These are phyloP conservation scores for Turritopsis rubra DNA, from an alignment of 30 jellyfish, hydroid and myxozoan species.

Conservation along the genomic window DNA sequence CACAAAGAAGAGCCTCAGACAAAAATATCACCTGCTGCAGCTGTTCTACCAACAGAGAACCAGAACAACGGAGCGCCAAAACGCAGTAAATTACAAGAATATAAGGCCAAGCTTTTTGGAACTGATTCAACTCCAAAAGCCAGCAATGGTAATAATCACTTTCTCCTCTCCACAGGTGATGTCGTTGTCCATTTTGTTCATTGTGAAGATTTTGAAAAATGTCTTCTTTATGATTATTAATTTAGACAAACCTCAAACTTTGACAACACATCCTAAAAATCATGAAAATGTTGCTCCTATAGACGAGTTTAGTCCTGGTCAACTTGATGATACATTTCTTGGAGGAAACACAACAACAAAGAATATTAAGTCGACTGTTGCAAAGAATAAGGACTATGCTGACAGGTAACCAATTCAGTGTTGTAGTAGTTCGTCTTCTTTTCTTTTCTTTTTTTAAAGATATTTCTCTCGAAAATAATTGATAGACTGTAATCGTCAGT, in stretches of 20 bases:
- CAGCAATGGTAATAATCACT: neutral
- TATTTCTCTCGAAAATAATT: too few relatives aligned
- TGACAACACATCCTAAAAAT: neutral
- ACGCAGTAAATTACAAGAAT: slow-evolving; percentile 20
- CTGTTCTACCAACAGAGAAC: slow-evolving; percentile 12
- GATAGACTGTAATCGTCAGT: too few relatives aligned
- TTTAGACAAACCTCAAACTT: neutral
- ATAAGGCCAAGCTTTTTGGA: slow-evolving; percentile 23
- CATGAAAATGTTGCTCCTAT: neutral
- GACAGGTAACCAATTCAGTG: neutral
- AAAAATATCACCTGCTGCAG: slow-evolving; percentile 18
- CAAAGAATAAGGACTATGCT: neutral
- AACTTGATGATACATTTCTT: slow-evolving; percentile 10
- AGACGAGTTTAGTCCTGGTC: slow-evolving; percentile 24
- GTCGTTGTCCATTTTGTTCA: neutral
- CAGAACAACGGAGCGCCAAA: slow-evolving; percentile 5
- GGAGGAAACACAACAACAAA: neutral
- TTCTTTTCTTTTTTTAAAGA: too few relatives aligned
- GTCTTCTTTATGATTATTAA: neutral
- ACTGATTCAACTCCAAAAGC: neutral
- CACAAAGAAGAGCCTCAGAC: neutral
- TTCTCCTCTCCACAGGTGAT: neutral
- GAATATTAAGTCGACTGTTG: neutral
- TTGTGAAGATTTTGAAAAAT: neutral
- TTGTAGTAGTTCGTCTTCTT: too few relatives aligned